Conservation (phyloP, 2,113 vertebrate genomes). For the Physeter macrocephalus region DNA sequence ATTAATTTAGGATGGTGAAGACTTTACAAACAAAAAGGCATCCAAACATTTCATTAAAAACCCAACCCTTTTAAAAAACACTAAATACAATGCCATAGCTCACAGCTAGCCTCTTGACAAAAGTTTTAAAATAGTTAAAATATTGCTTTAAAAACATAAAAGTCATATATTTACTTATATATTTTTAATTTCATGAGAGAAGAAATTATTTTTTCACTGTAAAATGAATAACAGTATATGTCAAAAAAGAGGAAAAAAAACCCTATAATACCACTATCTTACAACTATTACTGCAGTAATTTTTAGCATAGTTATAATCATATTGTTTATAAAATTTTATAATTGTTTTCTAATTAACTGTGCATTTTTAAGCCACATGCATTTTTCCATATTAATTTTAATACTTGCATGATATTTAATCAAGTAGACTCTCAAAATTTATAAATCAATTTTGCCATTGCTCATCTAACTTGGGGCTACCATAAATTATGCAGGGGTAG, state of each 20-base stretch:
- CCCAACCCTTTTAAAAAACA: not conserved
- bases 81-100: not conserved
- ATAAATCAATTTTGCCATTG: not conserved
- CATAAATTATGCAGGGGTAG: not conserved
- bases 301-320: not conserved
- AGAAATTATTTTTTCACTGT: not conserved
- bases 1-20: not conserved
- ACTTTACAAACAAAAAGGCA: not conserved
- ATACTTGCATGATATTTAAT: not conserved
- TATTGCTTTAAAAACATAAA: not conserved
- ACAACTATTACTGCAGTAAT: not conserved
- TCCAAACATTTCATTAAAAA: not conserved
- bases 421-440: constrained; percentile 25
- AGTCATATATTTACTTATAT: not conserved
- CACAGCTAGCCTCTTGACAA: not conserved
- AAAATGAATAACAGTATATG: not conserved
- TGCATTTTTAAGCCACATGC: not conserved
- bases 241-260: not conserved
- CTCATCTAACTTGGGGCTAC: not conserved
- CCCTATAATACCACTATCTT: not conserved
- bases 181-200: not conserved
- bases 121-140: not conserved
- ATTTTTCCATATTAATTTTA: constrained; percentile 13
- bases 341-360: constrained; percentile 22
- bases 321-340: not conserved